Evolutionary conservation across 64 coral and sea anemone species (phyloP).

Genomic region (Stylophora pistillata): DNA sequence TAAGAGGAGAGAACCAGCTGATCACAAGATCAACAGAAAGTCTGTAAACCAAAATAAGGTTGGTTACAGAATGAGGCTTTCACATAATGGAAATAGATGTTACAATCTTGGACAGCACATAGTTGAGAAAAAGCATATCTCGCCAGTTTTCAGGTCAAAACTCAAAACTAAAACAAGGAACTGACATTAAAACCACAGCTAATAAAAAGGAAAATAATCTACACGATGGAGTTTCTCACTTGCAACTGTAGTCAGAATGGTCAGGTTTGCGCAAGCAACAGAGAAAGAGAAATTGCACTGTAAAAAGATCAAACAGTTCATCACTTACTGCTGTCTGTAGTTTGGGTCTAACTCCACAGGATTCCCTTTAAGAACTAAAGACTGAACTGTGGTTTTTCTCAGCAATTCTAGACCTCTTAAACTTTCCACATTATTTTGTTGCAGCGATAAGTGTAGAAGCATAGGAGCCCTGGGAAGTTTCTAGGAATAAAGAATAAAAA

Average conservation of each 20-base stretch:
- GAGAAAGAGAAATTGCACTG: too few relatives aligned
- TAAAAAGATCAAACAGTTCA: neutral
- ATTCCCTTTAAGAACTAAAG: conserved; percentile 87
- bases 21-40: too few relatives aligned
- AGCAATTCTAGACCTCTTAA: conserved; percentile 79
- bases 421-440: conserved; percentile 89
- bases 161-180: neutral
- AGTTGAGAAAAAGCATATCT: neutral
- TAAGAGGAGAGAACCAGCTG: too few relatives aligned
- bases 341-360: conserved; percentile 84
- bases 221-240: too few relatives aligned
- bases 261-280: too few relatives aligned
- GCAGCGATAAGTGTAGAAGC: conserved; percentile 83
- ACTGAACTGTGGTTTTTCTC: conserved; percentile 70
- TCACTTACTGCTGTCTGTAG: conserved; percentile 84
- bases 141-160: neutral
- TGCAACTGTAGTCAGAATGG: too few relatives aligned
- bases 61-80: too few relatives aligned
- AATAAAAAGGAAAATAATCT: too few relatives aligned
- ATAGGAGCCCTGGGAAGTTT: conserved; percentile 91
- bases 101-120: neutral
- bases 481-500: conserved; percentile 21
- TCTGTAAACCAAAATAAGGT: too few relatives aligned
- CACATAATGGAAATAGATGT: too few relatives aligned
- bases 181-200: neutral